Percentiles rank a stretch among this genome's conserved stretches.
Evolutionary conservation across 2,888 invertebrate species (phyloP).

Genomic region (Gari tellinella): DNA sequence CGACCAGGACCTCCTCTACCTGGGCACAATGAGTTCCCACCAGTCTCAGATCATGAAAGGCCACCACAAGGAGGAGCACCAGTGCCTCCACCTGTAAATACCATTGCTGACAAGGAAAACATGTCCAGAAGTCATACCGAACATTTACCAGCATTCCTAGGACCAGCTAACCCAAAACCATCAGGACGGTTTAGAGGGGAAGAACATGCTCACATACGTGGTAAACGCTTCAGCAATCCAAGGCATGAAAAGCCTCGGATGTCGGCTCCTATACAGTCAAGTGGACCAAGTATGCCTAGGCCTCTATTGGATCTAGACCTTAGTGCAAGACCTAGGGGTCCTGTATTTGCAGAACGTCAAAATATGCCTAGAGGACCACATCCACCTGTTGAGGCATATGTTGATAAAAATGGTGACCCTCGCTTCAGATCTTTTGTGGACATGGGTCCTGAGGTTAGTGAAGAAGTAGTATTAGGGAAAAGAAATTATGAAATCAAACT

Average conservation of each 20-base stretch:
- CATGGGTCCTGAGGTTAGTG: slow-evolving; percentile 68
- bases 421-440: slow-evolving; percentile 71
- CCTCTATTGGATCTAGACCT: neutral
- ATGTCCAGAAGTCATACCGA: neutral
- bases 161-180: slow-evolving; percentile 11
- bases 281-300: neutral
- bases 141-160: slow-evolving; percentile 12
- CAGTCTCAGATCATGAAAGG: too few species aligned
- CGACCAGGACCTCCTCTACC: too few species aligned
- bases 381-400: slow-evolving; percentile 23
- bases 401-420: slow-evolving; percentile 66
- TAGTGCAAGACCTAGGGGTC: neutral
- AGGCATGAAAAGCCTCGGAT: neutral
- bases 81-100: too few species aligned
- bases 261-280: neutral
- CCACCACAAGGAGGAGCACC: too few species aligned
- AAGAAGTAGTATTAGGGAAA: slow-evolving; percentile 80
- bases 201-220: neutral
- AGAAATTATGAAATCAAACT: slow-evolving; percentile 75
- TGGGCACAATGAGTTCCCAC: too few species aligned
- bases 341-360: neutral
- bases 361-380: slow-evolving; percentile 3
- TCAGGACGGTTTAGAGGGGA: neutral
- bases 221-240: neutral
- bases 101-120: too few species aligned